These are phyloP conservation scores for Protomyctophum bolini DNA, from an alignment of 2,113 vertebrate species.

Conservation along the genomic window DNA sequence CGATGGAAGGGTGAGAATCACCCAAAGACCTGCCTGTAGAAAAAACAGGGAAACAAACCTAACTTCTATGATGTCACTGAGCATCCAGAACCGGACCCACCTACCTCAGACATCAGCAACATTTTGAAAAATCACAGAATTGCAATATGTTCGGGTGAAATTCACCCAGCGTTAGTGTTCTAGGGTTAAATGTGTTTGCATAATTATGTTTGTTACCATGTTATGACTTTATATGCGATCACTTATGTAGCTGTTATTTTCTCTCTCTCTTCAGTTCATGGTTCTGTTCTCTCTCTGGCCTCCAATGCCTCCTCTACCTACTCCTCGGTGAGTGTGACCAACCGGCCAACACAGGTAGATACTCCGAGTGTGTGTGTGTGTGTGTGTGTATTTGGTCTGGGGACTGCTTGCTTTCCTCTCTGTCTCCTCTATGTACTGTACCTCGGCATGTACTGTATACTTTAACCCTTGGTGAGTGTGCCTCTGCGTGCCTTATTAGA, in stretches of 20 bases:
- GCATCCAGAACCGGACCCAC: too few species aligned
- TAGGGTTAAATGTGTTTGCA: too few species aligned
- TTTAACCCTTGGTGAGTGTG: too few species aligned
- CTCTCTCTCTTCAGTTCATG: conserved; percentile 85
- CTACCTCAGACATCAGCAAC: too few species aligned
- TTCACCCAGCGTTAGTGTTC: too few species aligned
- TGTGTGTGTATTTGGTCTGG: conserved; percentile 1
- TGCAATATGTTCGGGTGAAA: too few species aligned
- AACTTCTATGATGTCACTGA: too few species aligned
- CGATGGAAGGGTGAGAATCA: too few species aligned
- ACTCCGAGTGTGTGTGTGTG: conserved; percentile 6
- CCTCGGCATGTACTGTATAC: background rate
- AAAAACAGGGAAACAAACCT: too few species aligned
- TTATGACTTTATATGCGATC: background rate
- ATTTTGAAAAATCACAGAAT: too few species aligned
- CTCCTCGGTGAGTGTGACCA: conserved; percentile 89
- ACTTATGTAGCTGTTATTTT: background rate
- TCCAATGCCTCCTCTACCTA: conserved; percentile 94
- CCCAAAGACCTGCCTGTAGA: too few species aligned
- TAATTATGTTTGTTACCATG: background rate
- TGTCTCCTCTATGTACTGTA: background rate
- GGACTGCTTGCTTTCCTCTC: background rate
- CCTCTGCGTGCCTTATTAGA: too few species aligned
- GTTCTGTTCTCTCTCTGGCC: conserved; percentile 92
- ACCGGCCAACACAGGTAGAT: conserved; percentile 62